phyloP scores from a whole-genome alignment of 2,888 invertebrate species.

The Spodoptera littoralis region DNA sequence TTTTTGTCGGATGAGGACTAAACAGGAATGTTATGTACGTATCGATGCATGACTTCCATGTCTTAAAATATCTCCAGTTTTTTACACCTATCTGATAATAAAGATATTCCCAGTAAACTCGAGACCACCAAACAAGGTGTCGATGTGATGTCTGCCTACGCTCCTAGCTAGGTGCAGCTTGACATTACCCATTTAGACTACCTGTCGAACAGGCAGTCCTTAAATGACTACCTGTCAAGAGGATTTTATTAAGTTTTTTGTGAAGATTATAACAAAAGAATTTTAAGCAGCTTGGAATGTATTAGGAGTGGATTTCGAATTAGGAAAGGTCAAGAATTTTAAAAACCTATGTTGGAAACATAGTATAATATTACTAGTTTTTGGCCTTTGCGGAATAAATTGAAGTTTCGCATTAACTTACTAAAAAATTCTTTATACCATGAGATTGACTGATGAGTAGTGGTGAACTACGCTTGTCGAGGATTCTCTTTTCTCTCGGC shows the following conservation, averaged over 20 bases:
- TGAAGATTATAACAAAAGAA: constrained; percentile 7
- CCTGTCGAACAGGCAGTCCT: constrained; percentile 44
- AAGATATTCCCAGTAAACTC: constrained; percentile 25
- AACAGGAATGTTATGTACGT: too few species aligned
- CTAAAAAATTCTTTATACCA: too few species aligned
- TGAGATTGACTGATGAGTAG: too few species aligned
- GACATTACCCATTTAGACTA: constrained; percentile 46
- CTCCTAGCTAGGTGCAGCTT: constrained; percentile 31
- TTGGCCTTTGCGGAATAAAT: too few species aligned
- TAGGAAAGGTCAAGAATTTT: not conserved
- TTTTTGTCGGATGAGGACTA: too few species aligned
- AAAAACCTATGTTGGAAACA: too few species aligned
- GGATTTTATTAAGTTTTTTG: constrained; percentile 22
- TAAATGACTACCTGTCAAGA: constrained; percentile 34
- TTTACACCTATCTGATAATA: constrained; percentile 14
- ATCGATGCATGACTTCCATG: too few species aligned
- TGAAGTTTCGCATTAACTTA: too few species aligned
- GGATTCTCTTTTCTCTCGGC: too few species aligned
- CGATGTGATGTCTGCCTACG: constrained; percentile 43
- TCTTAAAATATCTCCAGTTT: too few species aligned
- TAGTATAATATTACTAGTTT: too few species aligned
- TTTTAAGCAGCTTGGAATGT: constrained; percentile 14
- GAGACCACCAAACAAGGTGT: constrained; percentile 40
- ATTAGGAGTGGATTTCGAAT: constrained; percentile 3
- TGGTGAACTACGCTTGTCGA: too few species aligned